Conservation (phyloP, 2,888 invertebrate species). For the Catotricha subobsoleta region DNA sequence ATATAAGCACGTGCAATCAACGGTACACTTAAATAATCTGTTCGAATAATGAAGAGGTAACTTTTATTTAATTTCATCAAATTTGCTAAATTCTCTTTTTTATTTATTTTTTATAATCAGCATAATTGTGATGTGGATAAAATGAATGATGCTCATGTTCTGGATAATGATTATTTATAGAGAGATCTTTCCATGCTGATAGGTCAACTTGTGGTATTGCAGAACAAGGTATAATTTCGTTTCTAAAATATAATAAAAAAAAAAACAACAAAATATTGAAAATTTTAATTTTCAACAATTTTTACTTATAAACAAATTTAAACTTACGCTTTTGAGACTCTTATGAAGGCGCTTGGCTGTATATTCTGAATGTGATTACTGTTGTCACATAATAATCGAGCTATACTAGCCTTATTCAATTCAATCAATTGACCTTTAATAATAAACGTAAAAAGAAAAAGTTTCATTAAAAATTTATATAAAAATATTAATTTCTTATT, state of each 20-base stretch:
- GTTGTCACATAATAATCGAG: constrained; percentile 66
- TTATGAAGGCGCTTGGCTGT: constrained; percentile 48
- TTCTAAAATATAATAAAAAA: constrained; percentile 30
- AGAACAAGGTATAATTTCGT: constrained; percentile 40
- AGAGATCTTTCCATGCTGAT: constrained; percentile 37
- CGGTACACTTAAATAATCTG: too few species aligned
- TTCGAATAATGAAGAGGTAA: too few species aligned
- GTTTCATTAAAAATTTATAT: neutral
- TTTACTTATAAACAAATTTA: constrained; percentile 1
- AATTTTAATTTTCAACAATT: neutral
- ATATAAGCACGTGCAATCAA: too few species aligned
- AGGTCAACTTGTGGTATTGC: constrained; percentile 40
- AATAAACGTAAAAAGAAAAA: constrained; percentile 7
- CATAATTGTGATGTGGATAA: too few species aligned
- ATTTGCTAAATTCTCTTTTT: too few species aligned
- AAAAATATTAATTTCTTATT: constrained; percentile 16
- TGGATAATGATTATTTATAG: too few species aligned
- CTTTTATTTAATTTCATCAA: too few species aligned
- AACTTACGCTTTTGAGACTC: constrained; percentile 39
- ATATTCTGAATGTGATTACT: constrained; percentile 46
- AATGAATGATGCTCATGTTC: too few species aligned
- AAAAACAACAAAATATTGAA: constrained; percentile 5
- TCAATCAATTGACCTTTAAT: constrained; percentile 48
- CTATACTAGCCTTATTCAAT: constrained; percentile 58
- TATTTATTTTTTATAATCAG: too few species aligned